phyloP scores from a whole-genome alignment of 2,888 invertebrate genomes.

The Trichogramma dendrolimi region DNA sequence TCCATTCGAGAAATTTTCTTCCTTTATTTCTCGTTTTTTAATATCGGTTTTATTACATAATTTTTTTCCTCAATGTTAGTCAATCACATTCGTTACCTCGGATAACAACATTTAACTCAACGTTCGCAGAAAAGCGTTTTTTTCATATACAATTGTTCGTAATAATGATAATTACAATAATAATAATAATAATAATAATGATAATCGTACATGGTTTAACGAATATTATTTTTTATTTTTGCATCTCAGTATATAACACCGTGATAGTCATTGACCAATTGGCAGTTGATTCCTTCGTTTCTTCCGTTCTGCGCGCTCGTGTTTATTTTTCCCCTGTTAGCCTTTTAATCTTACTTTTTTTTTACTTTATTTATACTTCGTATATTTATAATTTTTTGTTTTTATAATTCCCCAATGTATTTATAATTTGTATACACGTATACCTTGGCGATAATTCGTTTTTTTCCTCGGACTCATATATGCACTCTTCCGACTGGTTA shows the following conservation, averaged over 20 bases:
- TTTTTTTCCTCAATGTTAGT: conserved; percentile 27
- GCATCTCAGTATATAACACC: conserved; percentile 39
- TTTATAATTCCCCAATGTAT: conserved; percentile 31
- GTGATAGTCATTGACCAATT: conserved; percentile 41
- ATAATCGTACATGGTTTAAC: too few relatives aligned
- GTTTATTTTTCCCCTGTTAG: conserved; percentile 33
- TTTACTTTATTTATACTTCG: conserved; percentile 31
- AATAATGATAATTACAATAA: conserved; percentile 26
- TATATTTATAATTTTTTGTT: conserved; percentile 36
- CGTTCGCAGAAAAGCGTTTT: conserved; percentile 47
- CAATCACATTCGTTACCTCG: conserved; percentile 36
- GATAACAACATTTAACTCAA: conserved; percentile 50
- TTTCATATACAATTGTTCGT: conserved; percentile 35
- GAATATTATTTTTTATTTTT: too few relatives aligned
- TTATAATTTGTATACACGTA: conserved; percentile 42
- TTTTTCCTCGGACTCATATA: conserved; percentile 13
- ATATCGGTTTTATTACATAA: conserved; percentile 35
- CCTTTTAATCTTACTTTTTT: conserved; percentile 31
- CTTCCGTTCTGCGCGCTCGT: not conserved
- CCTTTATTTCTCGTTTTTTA: conserved; percentile 1
- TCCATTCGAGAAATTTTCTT: conserved; percentile 14
- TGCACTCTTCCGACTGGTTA: conserved; percentile 19
- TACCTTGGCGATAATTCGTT: conserved; percentile 41
- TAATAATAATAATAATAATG: too few relatives aligned
- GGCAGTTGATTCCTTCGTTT: conserved; percentile 23